Conservation (phyloP, 92 coral and sea anemone genomes). For the Porites rus region DNA sequence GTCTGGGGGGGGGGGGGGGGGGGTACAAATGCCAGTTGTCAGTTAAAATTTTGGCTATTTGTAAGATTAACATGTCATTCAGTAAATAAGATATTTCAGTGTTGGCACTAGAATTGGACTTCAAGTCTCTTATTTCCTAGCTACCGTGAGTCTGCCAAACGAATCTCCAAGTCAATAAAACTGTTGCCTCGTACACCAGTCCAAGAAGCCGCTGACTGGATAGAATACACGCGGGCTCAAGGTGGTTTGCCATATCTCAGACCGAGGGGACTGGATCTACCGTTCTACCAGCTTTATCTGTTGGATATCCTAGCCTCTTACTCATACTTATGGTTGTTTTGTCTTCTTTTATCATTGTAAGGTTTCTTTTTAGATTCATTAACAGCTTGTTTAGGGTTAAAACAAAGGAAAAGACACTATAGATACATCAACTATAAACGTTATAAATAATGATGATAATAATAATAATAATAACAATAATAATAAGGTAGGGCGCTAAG, state of each 20-base stretch:
- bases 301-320: slow-evolving; percentile 41
- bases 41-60: no score
- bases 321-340: not conserved
- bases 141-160: slow-evolving; percentile 37
- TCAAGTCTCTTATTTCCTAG: not conserved
- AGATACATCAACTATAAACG: not conserved
- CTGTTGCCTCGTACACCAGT: slow-evolving; percentile 39
- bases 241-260: slow-evolving; percentile 49
- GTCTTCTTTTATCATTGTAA: not conserved
- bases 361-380: not conserved
- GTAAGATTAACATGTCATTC: no score
- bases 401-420: slow-evolving; percentile 9
- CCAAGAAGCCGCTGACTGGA: slow-evolving; percentile 67
- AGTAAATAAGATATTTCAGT: no score
- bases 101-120: not conserved
- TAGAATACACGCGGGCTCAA: slow-evolving; percentile 51
- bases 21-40: no score
- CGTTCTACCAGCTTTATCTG: slow-evolving; percentile 57
- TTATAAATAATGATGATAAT: not conserved
- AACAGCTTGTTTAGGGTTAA: not conserved
- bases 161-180: slow-evolving; percentile 41
- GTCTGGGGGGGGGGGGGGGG: no score
- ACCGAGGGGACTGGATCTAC: slow-evolving; percentile 42
- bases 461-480: not conserved
- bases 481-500: not conserved